Percentiles rank a stretch among this genome's conserved stretches.
These are phyloP conservation scores for Laticauda colubrina DNA, from an alignment of 2,113 vertebrate species.

Conservation along the genomic window DNA sequence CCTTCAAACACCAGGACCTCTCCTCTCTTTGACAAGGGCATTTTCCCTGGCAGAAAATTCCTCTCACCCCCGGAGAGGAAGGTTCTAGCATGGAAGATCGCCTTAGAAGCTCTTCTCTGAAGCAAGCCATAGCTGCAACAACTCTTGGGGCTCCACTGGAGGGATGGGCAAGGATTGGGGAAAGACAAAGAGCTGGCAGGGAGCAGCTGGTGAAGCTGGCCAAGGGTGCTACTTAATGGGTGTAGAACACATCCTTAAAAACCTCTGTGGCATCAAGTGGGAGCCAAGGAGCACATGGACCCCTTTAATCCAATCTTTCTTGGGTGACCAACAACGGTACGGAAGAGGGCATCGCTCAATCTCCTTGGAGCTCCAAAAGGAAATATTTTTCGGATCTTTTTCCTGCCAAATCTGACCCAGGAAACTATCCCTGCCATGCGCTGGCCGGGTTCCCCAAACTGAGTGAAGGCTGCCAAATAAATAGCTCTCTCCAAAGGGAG, in stretches of 20 bases:
- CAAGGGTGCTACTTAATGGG: neutral
- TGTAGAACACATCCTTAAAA: neutral
- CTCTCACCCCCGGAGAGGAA: neutral
- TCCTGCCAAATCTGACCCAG: neutral
- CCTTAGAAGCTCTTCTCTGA: neutral
- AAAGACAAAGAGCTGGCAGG: neutral
- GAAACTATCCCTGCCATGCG: neutral
- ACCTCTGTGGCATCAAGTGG: neutral
- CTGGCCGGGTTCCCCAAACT: neutral
- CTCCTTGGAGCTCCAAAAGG: neutral
- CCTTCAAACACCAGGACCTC: neutral
- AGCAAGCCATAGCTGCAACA: neutral
- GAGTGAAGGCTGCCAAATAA: neutral
- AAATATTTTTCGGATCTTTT: neutral
- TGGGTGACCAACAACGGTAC: neutral
- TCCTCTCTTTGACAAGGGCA: neutral
- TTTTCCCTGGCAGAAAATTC: neutral
- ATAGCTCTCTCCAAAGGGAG: neutral
- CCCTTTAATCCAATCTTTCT: neutral
- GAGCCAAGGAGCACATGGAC: neutral
- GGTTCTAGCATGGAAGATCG: neutral
- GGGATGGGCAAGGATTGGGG: neutral
- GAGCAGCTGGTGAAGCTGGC: neutral
- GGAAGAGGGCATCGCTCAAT: neutral
- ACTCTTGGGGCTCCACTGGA: neutral